Base-by-base conservation (phyloP, 2,797 vertebrate species). In the Acrocephalus scirpaceus region DNA sequence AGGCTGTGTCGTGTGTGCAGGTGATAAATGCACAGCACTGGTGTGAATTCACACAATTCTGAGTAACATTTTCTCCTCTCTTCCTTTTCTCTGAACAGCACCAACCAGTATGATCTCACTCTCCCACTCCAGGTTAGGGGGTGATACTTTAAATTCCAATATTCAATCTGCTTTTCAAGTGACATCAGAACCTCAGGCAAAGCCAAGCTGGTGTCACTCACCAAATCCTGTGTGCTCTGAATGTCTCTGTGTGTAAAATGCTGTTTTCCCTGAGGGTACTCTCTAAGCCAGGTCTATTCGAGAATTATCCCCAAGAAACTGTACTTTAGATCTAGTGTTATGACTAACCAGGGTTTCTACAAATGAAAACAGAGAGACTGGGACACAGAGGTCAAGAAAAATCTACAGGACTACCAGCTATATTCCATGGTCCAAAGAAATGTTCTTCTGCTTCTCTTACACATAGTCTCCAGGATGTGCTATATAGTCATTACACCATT, bases 241-340 rank as follows among this genome's bases (percentile, higher is more conserved):
- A 13, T 36, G 29, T 11, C 42, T 65, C 2, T 61, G 54, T 32
- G 23, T 16, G 7, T 8, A 47, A 44, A 0, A 0, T 50, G n/a
- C 8, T n/a, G 10, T 26, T 81, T 70, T 51, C 66, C 57, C 42
- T 34, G 54, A 42, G 69, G 44, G 8, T 30, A 10, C 25, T 67
- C 16, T 40, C 48, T 50, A 73, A 77, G 40, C 7, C 56, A 74
- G 42, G 45, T 6, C 48, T 80, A 2, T 70, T 77, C 77, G 19
- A 66, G n/a, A 57, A 62, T 67, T 77, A 38, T 45, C n/a, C 20
- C 18, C 17, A 36, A 47, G 32, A 92, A 10, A 14, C 3, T 15
- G 18, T 4, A 44, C n/a, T 62, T 82, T 38, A 78, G 34, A 36
- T 61, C 20, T 11, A 26, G 26, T 73, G 88, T 79, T 74, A 38